Percentiles rank a stretch among this genome's conserved stretches.
Conservation (phyloP, 2,113 vertebrate genomes). For the Rattus rattus region DNA sequence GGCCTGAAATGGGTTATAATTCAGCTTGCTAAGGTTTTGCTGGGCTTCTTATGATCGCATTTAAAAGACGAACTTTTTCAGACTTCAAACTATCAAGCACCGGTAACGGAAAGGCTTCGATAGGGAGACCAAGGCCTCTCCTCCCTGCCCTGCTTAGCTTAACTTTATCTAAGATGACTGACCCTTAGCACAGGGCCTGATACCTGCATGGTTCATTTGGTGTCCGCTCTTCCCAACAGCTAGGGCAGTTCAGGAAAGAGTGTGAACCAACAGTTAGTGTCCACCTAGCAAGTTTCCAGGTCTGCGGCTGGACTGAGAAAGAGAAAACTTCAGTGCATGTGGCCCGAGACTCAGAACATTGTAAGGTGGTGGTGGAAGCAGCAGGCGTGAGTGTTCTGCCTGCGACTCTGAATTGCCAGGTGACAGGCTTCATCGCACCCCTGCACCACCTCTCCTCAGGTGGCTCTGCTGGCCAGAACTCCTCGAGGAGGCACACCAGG, state of each 20-base stretch:
- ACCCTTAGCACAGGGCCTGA: background rate
- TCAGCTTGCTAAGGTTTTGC: no score
- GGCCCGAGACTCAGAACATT: background rate
- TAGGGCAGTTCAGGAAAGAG: background rate
- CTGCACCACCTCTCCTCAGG: background rate
- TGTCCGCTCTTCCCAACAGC: background rate
- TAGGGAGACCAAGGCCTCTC: no score
- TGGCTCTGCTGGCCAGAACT: background rate
- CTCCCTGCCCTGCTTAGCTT: no score
- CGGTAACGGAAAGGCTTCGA: no score
- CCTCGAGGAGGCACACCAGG: background rate
- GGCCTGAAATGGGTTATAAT: no score
- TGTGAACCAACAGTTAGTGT: background rate
- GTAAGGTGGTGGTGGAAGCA: background rate
- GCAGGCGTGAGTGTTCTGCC: fast-evolving
- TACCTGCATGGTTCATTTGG: background rate
- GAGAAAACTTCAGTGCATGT: no score
- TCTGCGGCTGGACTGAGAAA: background rate
- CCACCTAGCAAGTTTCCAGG: background rate
- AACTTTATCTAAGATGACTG: no score
- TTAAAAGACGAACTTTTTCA: no score
- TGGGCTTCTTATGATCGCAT: no score
- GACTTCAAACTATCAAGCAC: no score
- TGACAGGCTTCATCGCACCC: background rate
- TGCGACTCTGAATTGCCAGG: background rate